phyloP scores from a whole-genome alignment of 2,888 invertebrate species.

The Hirtodrosophila confusa region DNA sequence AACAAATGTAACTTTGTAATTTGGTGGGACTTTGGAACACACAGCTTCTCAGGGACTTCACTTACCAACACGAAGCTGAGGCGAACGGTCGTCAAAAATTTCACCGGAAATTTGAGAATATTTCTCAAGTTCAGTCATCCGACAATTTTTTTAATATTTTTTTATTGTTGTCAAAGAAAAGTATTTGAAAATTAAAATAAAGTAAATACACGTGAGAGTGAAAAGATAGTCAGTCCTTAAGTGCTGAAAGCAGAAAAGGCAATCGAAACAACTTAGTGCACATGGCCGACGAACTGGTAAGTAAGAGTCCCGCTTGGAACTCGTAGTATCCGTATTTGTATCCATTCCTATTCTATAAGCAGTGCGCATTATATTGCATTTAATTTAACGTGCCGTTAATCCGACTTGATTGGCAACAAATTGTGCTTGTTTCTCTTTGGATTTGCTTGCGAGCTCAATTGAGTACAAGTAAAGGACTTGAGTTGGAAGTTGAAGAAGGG shows the following conservation, averaged over 20 bases:
- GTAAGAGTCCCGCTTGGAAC: neutral
- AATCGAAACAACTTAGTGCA: neutral
- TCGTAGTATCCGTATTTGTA: slow-evolving; percentile 19
- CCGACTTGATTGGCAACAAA: neutral
- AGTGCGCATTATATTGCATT: slow-evolving; percentile 3
- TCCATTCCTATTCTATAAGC: slow-evolving; percentile 18
- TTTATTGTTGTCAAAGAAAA: too few relatives aligned
- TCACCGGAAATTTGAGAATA: slow-evolving; percentile 1
- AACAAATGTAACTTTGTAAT: slow-evolving; percentile 4
- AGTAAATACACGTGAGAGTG: too few relatives aligned
- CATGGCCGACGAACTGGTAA: slow-evolving; percentile 30
- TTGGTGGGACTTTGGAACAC: slow-evolving; percentile 1
- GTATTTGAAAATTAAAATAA: too few relatives aligned
- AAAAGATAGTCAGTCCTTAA: too few relatives aligned
- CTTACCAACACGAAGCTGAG: slow-evolving; percentile 42
- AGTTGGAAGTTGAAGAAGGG: too few relatives aligned
- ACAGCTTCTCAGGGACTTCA: slow-evolving; percentile 35
- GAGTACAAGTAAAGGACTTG: too few relatives aligned
- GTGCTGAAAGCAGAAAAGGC: too few relatives aligned
- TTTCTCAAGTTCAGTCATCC: neutral
- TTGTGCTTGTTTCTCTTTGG: too few relatives aligned
- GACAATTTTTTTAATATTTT: too few relatives aligned
- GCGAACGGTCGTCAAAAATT: slow-evolving; percentile 41
- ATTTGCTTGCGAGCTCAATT: too few relatives aligned
- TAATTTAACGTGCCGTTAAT: slow-evolving; percentile 13